Conservation (phyloP, 2,888 invertebrate species). For the Agapetus fuscipes region DNA sequence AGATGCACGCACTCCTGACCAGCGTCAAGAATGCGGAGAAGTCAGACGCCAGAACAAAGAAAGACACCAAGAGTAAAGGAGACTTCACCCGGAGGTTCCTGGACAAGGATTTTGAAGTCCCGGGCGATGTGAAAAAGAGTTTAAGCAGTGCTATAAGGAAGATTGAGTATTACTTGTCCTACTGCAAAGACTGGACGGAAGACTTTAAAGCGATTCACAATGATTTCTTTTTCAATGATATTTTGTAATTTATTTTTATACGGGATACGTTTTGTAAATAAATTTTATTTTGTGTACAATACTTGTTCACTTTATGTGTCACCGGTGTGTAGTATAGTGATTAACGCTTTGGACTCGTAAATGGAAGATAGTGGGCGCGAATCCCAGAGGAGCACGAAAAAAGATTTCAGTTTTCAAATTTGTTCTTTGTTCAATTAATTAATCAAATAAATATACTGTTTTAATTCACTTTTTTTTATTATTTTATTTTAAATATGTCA, state of each 20-base stretch:
- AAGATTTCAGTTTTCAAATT: no score
- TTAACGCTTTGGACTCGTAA: not conserved
- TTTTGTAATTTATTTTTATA: not conserved
- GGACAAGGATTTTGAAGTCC: constrained; percentile 43
- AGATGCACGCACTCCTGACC: constrained; percentile 47
- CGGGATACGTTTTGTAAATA: not conserved
- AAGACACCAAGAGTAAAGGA: constrained; percentile 24
- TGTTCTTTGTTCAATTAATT: no score
- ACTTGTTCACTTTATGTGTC: no score
- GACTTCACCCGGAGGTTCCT: constrained; percentile 49
- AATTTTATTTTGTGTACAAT: no score
- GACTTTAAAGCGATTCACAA: no score
- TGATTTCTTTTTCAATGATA: not conserved
- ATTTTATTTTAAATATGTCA: no score
- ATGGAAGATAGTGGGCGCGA: no score
- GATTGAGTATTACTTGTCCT: constrained; percentile 63
- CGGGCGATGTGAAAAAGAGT: constrained; percentile 23
- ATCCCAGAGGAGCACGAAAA: no score
- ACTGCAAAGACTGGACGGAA: constrained; percentile 9
- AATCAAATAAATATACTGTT: no score
- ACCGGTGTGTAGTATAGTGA: no score
- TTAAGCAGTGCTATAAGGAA: constrained; percentile 48
- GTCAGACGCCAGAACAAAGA: constrained; percentile 22
- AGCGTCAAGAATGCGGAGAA: constrained; percentile 32
- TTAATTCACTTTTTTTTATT: no score